Percentiles rank a stretch among this genome's conserved stretches.
phyloP scores from a whole-genome alignment of 2,113 vertebrate species.

The Oxygymnocypris stewartii region DNA sequence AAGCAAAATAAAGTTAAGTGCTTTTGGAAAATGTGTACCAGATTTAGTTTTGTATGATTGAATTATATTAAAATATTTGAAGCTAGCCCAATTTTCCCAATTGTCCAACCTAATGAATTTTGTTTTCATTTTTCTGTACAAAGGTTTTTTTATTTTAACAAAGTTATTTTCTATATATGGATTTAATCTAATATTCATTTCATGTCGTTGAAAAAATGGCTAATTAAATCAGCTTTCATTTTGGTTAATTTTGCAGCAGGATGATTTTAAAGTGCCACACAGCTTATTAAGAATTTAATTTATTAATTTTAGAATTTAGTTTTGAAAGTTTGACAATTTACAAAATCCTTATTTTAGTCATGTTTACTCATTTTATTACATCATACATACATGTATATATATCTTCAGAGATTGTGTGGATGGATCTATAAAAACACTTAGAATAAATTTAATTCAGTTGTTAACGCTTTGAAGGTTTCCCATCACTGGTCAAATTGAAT shows the following conservation, averaged over 20 bases:
- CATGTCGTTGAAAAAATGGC: not conserved
- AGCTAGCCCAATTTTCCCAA: not conserved
- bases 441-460: not conserved
- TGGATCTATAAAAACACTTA: not conserved
- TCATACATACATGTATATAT: too few species aligned
- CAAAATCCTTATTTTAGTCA: not conserved
- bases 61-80: not conserved
- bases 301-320: not conserved
- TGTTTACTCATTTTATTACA: too few species aligned
- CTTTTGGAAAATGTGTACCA: not conserved
- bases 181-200: not conserved
- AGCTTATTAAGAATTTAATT: not conserved
- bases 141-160: not conserved
- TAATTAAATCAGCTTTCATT: not conserved
- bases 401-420: not conserved
- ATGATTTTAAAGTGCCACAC: not conserved
- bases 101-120: not conserved
- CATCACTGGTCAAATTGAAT: conserved; percentile 31
- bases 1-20: not conserved
- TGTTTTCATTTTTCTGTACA: not conserved
- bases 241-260: not conserved
- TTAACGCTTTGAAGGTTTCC: not conserved
- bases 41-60: not conserved
- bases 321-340: not conserved
- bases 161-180: too few species aligned